These are phyloP conservation scores for Dolichomitus sp. DNA, from an alignment of 2,888 invertebrate species.

Conservation along the genomic window DNA sequence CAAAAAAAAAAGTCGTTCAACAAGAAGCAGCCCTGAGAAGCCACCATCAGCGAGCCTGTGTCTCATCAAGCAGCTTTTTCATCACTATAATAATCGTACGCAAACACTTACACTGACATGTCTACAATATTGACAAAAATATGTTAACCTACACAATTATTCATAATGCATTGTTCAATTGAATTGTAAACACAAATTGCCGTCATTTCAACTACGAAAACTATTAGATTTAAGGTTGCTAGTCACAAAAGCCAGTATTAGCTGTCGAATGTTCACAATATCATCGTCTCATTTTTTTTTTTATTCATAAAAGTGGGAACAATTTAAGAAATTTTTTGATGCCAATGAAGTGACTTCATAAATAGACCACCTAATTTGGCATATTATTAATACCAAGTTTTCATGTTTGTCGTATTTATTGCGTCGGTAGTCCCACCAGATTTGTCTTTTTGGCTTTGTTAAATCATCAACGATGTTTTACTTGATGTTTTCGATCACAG, in stretches of 20 bases:
- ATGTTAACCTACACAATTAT: background rate
- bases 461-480: too few relatives aligned
- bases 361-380: too few relatives aligned
- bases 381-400: too few relatives aligned
- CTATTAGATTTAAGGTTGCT: constrained; percentile 67
- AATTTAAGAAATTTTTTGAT: too few relatives aligned
- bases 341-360: too few relatives aligned
- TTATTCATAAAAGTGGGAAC: too few relatives aligned
- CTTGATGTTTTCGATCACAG: too few relatives aligned
- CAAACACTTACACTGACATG: background rate
- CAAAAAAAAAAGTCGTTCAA: background rate
- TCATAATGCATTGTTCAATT: background rate
- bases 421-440: too few relatives aligned
- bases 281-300: constrained; percentile 22
- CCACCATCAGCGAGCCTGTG: background rate
- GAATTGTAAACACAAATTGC: constrained; percentile 6
- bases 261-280: constrained; percentile 35
- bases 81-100: background rate
- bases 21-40: background rate
- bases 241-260: constrained; percentile 78
- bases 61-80: background rate
- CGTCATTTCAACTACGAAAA: constrained; percentile 26
- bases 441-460: too few relatives aligned
- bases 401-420: too few relatives aligned
- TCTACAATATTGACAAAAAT: background rate